phyloP scores from a whole-genome alignment of 2,797 vertebrate genomes.

The Dermochelys coriacea region DNA sequence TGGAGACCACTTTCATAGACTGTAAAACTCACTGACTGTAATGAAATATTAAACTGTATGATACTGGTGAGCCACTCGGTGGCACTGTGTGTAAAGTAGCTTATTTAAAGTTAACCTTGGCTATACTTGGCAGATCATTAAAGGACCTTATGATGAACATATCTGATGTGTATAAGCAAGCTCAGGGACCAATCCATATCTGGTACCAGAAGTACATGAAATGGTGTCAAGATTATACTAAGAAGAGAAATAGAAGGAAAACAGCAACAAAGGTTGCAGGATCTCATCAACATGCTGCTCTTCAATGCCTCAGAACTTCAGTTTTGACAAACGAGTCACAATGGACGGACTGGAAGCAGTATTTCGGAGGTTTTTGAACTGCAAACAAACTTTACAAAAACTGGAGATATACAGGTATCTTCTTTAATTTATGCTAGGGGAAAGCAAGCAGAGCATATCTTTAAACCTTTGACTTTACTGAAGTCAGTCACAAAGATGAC shows the following conservation, averaged over 20 bases:
- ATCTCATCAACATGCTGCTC: not conserved
- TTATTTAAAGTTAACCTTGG: no score
- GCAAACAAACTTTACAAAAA: not conserved
- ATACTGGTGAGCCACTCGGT: no score
- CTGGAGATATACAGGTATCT: not conserved
- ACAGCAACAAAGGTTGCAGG: not conserved
- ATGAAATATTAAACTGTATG: no score
- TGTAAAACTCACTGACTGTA: no score
- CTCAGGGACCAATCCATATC: no score
- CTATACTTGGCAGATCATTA: no score
- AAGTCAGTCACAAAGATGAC: not conserved
- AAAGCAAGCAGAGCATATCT: not conserved
- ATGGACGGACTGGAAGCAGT: not conserved
- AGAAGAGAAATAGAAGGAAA: not conserved
- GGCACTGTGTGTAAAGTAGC: no score
- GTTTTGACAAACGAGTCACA: not conserved
- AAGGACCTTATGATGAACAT: no score
- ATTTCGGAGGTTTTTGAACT: not conserved
- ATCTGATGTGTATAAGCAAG: no score
- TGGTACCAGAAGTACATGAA: no score
- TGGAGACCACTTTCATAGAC: no score
- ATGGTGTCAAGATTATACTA: not conserved
- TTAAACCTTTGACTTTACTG: not conserved
- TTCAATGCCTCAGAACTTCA: not conserved
- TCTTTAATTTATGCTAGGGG: not conserved